Evolutionary conservation across 1,140 invertebrate species (phyloP), one percentile per base, ranked within the genome.

Genomic region (Brachystomella parvula): DNA sequence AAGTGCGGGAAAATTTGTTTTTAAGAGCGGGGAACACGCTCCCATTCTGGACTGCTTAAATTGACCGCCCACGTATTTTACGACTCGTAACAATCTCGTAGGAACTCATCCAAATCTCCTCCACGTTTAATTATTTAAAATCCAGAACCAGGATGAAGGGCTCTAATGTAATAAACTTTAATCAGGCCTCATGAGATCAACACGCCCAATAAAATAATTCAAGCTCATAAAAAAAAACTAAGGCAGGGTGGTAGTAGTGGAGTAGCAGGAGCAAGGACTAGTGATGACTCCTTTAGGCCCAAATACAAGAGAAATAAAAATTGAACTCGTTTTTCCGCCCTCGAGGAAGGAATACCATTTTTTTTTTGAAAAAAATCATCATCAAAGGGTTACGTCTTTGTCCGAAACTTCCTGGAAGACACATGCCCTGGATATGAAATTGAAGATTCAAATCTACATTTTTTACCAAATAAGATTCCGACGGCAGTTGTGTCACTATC

Each of bases 171-270:
- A 53, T 53, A 53, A 53, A 53, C 15, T 26, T 26, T 53, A 53
- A 53, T 53, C 49, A 17, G 49, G 49, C 12, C 24, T n/a, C 12
- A 53, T 6, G 12, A 24, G 49, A 53, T 53, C 49, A 17, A 53
- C 49, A 53, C 49, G 49, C 49, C 49, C 49, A 53, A 53, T 53
- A 53, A 53, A 53, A 53, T 53, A 26, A 53, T 53, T 53, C 21
- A 15, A 24, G 49, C 9, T 53, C 49, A 6, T 53, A 53, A 53
- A n/a, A n/a, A n/a, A n/a, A n/a, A n/a, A n/a, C n/a, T n/a, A n/a
- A 53, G 35, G 49, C 49, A 53, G 49, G 49, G 49, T 53, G 49
- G 49, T 24, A 17, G 12, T n/a, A n/a, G n/a, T n/a, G n/a, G n/a
- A n/a, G n/a, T n/a, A n/a, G n/a, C n/a, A n/a, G n/a, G n/a, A n/a